phyloP scores from a whole-genome alignment of 2,113 vertebrate species.

The Pygoscelis adeliae region DNA sequence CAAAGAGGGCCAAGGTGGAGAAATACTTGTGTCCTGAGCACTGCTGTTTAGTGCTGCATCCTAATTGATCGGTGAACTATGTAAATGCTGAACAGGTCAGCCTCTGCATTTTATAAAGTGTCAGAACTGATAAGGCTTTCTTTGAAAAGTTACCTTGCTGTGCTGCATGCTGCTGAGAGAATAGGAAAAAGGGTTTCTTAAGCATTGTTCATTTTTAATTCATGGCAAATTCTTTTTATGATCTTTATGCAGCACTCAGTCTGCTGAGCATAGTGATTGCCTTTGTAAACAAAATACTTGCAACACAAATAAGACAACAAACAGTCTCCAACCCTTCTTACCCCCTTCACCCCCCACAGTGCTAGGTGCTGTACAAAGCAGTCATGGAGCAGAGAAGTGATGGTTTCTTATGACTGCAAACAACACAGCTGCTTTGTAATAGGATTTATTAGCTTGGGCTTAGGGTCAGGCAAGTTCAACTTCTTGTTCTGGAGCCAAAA shows the following conservation, averaged over 20 bases:
- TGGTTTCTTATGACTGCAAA: background rate
- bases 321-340: background rate
- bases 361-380: background rate
- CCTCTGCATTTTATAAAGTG: conserved; percentile 17
- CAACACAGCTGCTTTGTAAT: background rate
- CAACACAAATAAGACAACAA: background rate
- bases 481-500: background rate
- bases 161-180: background rate
- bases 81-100: conserved; percentile 42
- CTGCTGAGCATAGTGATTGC: background rate
- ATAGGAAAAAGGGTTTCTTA: background rate
- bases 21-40: background rate
- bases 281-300: conserved; percentile 35
- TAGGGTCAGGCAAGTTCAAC: background rate
- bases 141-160: conserved; percentile 43
- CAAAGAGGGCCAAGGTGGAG: conserved; percentile 2
- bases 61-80: conserved; percentile 45
- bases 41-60: conserved; percentile 36
- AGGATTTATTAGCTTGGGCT: background rate
- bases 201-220: conserved; percentile 50
- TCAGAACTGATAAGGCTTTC: conserved; percentile 27
- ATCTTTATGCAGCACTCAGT: background rate
- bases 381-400: background rate
- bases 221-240: conserved; percentile 21
- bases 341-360: background rate